Evolutionary conservation across 2,797 vertebrate species (phyloP).

Genomic region (Danionella dracula): DNA sequence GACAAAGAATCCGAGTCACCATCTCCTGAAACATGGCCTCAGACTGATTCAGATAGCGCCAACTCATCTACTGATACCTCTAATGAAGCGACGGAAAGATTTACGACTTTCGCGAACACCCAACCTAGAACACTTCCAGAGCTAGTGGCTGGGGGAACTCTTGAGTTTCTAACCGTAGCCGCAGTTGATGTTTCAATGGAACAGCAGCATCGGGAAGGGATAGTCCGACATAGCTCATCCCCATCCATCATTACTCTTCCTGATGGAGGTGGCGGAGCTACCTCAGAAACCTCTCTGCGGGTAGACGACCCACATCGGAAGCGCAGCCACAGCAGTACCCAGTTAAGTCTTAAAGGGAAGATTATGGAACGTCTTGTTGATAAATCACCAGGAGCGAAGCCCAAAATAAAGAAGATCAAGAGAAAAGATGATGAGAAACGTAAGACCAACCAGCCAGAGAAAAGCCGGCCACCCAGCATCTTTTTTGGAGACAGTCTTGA

Average conservation of each 20-base stretch:
- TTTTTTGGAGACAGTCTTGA: constrained; percentile 98
- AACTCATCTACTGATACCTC: constrained; percentile 66
- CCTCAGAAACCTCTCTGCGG: constrained; percentile 63
- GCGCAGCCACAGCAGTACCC: constrained; percentile 90
- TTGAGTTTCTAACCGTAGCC: constrained; percentile 76
- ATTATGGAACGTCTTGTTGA: constrained; percentile 82
- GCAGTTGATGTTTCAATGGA: constrained; percentile 51
- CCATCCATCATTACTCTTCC: constrained; percentile 83
- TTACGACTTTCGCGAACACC: constrained; percentile 45
- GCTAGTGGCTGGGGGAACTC: constrained; percentile 72
- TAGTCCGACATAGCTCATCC: constrained; percentile 87
- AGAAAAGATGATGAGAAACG: constrained; percentile 80
- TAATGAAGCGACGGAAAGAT: constrained; percentile 52
- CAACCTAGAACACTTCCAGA: constrained; percentile 69
- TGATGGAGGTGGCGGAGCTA: constrained; percentile 56
- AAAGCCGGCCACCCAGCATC: constrained; percentile 79
- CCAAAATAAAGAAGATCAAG: constrained; percentile 86
- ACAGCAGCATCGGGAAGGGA: constrained; percentile 60
- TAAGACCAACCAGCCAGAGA: constrained; percentile 80
- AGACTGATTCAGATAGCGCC: constrained; percentile 68
- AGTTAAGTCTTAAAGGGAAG: constrained; percentile 92
- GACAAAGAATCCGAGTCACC: constrained; percentile 56
- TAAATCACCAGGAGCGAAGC: constrained; percentile 92
- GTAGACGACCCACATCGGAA: constrained; percentile 77
- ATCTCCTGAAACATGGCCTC: constrained; percentile 65